Base-by-base conservation (phyloP, 2,888 invertebrate genomes). In the Cryptus armator region DNA sequence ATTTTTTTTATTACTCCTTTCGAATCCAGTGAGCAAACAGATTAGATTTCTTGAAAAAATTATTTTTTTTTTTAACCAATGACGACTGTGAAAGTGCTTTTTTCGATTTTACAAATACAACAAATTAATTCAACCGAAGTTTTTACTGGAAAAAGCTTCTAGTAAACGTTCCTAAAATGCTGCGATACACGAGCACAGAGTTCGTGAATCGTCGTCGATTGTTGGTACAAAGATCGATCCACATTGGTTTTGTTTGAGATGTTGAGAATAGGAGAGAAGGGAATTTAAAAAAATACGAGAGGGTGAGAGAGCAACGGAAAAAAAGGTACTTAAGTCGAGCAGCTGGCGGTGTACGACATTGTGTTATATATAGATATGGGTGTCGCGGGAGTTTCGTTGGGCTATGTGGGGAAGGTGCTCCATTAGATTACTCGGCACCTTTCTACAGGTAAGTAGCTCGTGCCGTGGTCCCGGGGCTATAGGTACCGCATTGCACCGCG, bases 401-500 rank as follows among this genome's bases (percentile, higher is more conserved):
- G 48, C 37, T 5, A 37, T 56, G 53, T 67, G 68, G 72, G 68
- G 72, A 71, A 71, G 74, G 44, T 68, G 68, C 68, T 76, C 81
- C 83, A 83, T 81, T 85, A 75, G 81, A 79, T 86, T 81, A 81
- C 82, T 80, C 83, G 66, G 78, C 86, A 78, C 68, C 83, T 70
- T 37, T 79, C 51, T 62, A 59, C 79, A 76, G 82, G 75, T 83
- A 85, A 85, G 71, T 76, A 79, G 66, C 82, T 68, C 74, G 71
- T 71, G 66, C 51, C 44, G n/a, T n/a, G 74, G 32, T 59, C 59
- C 64, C 37, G 16, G 7, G 37, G 16, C 56, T 62, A 51, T 48
- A 29, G 78, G 56, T 70, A 48, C 51, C 46, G 71, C 68, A 79
- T 32, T 48, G 80, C 76, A 67, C 43, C 48, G 44, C 59, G n/a